Evolutionary conservation across 1,140 invertebrate genomes (phyloP), one percentile per base, ranked within the genome.

Genomic region (Pachypeltis micranthus): DNA sequence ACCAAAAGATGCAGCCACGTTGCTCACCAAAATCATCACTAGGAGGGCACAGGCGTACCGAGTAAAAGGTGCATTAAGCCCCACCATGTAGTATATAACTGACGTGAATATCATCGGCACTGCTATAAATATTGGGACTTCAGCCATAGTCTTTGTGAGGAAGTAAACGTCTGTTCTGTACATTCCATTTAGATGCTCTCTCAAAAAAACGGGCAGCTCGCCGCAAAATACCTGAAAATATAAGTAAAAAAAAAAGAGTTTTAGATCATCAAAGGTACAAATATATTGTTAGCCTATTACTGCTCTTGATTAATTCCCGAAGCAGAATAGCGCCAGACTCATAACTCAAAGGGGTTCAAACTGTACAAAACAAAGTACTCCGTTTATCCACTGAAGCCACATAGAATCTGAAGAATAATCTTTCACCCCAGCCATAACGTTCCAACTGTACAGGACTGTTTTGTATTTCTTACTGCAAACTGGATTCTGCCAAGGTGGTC

Each of bases 101-200:
- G 82, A 72, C 0, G 87, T 87, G 75, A 96, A 96, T 1, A 95
- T 74, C 10, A 92, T 67, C 0, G 93, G 93, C 34, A 94, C 83
- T 0, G 85, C 77, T 1, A 91, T 78, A 68, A 89, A 91, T 29
- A 93, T 80, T 0, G 89, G 89, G 7, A 90, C 79, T 73, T 96
- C 93, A 0, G 91, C 89, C 24, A 96, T 69, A 0, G 88, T 92
- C 77, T 96, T 98, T 61, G 88, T 86, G 14, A 97, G 73, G 75
- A 96, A 98, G 73, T 97, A 98, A 0, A 93, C 84, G 68, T 95
- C 93, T 0, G 88, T 88, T 44, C 93, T 79, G 71, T 98, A 98
- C 80, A 97, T 87, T 25, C 93, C 91, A 69, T 90, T 92, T 59
- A 85, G 83, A 71, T 96, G 87, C 75, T 97, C 94, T 25, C 93